phyloP scores from a whole-genome alignment of 2,888 invertebrate genomes.

The Xanthorhoe designata region DNA sequence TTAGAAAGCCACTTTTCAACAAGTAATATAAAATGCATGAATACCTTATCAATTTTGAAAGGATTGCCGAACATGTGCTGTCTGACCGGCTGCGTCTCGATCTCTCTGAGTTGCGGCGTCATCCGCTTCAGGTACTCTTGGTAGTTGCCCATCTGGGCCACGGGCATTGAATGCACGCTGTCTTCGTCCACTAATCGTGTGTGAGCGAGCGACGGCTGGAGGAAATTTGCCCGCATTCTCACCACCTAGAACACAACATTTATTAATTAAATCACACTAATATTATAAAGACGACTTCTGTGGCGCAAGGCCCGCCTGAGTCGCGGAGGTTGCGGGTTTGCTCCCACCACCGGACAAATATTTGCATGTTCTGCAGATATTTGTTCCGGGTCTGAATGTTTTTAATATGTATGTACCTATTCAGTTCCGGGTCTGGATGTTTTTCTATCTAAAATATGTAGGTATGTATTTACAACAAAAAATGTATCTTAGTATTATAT shows the following conservation, averaged over 20 bases:
- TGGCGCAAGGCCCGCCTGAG: too few relatives aligned
- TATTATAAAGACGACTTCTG: too few relatives aligned
- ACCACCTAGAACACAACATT: slow-evolving; percentile 85
- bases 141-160: slow-evolving; percentile 99
- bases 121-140: slow-evolving; percentile 98
- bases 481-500: too few relatives aligned
- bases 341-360: too few relatives aligned
- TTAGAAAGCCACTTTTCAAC: background rate
- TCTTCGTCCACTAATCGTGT: slow-evolving; percentile 94
- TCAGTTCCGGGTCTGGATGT: too few relatives aligned
- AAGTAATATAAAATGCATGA: slow-evolving; percentile 39
- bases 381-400: too few relatives aligned
- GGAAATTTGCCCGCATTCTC: slow-evolving; percentile 97
- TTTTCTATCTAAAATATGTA: too few relatives aligned
- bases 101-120: slow-evolving; percentile 96
- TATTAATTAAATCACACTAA: too few relatives aligned
- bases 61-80: slow-evolving; percentile 99
- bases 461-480: too few relatives aligned
- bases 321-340: too few relatives aligned
- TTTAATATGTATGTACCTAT: too few relatives aligned
- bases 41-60: slow-evolving; percentile 98
- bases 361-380: too few relatives aligned
- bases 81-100: slow-evolving; percentile 97
- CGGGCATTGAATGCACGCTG: slow-evolving; percentile 97
- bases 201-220: slow-evolving; percentile 91